These are phyloP conservation scores for Pheosia tremula DNA, from an alignment of 2,888 invertebrate species.

Conservation along the genomic window DNA sequence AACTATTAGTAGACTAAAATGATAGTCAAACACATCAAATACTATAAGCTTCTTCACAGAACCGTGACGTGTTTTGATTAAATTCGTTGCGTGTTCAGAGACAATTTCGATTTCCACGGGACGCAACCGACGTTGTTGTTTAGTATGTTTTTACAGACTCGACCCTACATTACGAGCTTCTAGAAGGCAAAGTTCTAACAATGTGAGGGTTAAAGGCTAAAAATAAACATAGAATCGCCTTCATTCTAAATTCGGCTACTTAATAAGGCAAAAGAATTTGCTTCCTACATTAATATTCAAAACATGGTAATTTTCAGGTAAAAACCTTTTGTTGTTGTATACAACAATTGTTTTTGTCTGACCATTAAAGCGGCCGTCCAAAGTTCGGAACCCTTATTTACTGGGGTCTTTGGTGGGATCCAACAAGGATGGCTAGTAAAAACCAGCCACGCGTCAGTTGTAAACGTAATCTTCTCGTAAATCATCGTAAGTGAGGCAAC, in stretches of 20 bases:
- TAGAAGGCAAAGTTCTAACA: background rate
- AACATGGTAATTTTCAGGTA: background rate
- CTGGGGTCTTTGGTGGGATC: background rate
- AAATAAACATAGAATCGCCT: background rate
- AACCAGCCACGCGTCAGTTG: constrained; percentile 28
- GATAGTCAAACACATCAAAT: too few relatives aligned
- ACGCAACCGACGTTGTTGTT: background rate
- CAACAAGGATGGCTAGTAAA: constrained; percentile 19
- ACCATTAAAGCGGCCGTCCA: background rate
- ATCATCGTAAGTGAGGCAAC: constrained; percentile 35
- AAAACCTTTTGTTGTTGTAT: background rate
- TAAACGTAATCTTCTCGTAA: constrained; percentile 34
- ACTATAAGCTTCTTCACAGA: background rate
- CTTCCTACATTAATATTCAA: background rate
- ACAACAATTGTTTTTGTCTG: constrained; percentile 3
- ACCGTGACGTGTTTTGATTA: background rate
- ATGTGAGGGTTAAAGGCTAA: background rate
- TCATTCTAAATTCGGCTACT: background rate
- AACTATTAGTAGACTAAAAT: too few relatives aligned
- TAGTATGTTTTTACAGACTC: background rate
- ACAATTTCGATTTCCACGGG: background rate
- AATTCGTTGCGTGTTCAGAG: background rate
- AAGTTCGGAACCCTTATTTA: constrained; percentile 5
- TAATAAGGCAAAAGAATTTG: constrained; percentile 4
- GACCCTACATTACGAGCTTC: background rate